phyloP scores from a whole-genome alignment of 2,113 vertebrate species.

The Pomatorhinus ruficollis region DNA sequence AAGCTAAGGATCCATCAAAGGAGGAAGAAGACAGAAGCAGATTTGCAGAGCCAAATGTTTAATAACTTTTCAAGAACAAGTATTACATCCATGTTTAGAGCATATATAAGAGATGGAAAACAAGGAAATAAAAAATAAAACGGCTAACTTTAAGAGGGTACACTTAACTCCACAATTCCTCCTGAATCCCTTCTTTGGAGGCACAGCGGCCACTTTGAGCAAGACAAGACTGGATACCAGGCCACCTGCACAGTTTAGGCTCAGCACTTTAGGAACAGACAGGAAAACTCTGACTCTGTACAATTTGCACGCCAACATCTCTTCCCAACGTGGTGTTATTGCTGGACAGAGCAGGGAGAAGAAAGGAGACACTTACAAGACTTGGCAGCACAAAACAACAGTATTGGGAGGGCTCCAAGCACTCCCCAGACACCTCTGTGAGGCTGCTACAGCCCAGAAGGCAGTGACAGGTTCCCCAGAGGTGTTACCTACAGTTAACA shows the following conservation, averaged over 20 bases:
- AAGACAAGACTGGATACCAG: background rate
- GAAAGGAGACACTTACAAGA: conserved; percentile 21
- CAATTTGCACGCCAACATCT: background rate
- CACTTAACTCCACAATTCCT: conserved; percentile 16
- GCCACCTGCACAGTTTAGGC: background rate
- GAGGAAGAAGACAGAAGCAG: background rate
- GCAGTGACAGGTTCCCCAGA: background rate
- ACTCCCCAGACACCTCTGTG: background rate
- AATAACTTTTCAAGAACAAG: conserved; percentile 66
- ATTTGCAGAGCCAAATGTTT: conserved; percentile 73
- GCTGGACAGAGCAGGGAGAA: conserved; percentile 52
- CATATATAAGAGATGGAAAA: conserved; percentile 62
- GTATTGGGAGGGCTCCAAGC: background rate
- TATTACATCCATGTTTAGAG: conserved; percentile 58
- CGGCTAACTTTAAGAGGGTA: conserved; percentile 24
- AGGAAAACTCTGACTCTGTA: background rate
- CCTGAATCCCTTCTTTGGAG: background rate
- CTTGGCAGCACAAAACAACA: background rate
- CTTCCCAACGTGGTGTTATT: conserved; percentile 59
- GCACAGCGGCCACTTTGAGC: background rate
- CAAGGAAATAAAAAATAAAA: conserved; percentile 29
- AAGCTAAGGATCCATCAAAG: background rate
- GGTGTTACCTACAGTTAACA: background rate
- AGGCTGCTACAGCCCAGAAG: background rate
- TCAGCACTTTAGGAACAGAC: background rate